Base-by-base conservation (phyloP, 2,113 vertebrate genomes). In the Dolichallabes microphthalmus region DNA sequence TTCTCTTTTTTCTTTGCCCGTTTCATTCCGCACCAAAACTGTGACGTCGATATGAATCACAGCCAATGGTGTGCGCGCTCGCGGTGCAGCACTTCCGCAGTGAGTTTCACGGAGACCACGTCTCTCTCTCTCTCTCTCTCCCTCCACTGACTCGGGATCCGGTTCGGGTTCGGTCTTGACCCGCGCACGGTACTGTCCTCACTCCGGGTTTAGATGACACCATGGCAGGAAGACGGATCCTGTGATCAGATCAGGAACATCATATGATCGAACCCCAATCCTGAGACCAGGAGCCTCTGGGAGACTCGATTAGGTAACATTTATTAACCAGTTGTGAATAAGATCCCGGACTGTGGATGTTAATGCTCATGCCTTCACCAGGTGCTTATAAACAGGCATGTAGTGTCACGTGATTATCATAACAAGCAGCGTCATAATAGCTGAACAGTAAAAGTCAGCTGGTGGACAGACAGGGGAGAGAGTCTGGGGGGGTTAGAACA, bases 181-280 rank as follows among this genome's bases (percentile, higher is more conserved):
- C 1, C 25, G 8, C 4, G 25, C 32, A 11, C 20, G 68, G 20
- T 22, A 0, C 0, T 6, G 0, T n/a, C 25, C 0, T 50, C 7
- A 30, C 25, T 77, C 74, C 7, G 74, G 25, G 19, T 19, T 14
- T 2, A 30, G 55, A n/a, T 53, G 74, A 77, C 52, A 57, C n/a
- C 52, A 77, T 77, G 74, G 74, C 6, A 77, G 52, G 32, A 77
- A 30, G 74, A 55, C 73, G n/a, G 52, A 77, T 77, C 27, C 74
- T 19, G n/a, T 55, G 74, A 77, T 19, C 52, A 19, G 15, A 9
- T 7, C 22, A 12, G 5, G 15, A 52, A 45, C 20, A 45, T 2
- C 5, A 45, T 6, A 45, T 45, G 4, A 73, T 32, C 14, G 32
- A 17, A 1, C 20, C 45, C 45, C 19, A 11, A 4, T 17, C 27